Evolutionary conservation across 2,113 vertebrate species (phyloP).

Genomic region (Lophotis ruficrista): DNA sequence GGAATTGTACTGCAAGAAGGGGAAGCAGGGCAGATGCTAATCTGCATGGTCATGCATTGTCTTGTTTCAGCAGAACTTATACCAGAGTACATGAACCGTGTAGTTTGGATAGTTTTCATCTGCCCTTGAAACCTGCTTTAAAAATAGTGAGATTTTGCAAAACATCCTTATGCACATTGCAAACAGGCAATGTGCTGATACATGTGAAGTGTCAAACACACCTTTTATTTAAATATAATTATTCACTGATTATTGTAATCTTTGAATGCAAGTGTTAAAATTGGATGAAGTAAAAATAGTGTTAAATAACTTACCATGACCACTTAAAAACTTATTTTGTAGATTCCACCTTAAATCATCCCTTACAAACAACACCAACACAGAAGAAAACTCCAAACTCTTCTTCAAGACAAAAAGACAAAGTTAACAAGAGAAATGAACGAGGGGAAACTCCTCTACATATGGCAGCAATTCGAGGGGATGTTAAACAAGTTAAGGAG

Average conservation of each 20-base stretch:
- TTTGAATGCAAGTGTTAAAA: background rate
- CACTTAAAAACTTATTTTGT: conserved; percentile 30
- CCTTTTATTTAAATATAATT: background rate
- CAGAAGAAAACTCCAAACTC: conserved; percentile 93
- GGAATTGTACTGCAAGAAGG: background rate
- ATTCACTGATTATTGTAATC: background rate
- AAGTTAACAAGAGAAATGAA: conserved; percentile 99
- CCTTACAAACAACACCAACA: conserved; percentile 87
- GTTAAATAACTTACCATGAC: background rate
- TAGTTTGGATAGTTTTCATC: background rate
- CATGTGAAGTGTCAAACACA: background rate
- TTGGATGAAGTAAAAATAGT: background rate
- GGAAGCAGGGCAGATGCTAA: background rate
- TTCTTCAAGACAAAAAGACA: conserved; percentile 94
- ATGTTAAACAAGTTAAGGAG: conserved; percentile 95
- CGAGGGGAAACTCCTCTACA: conserved; percentile 96
- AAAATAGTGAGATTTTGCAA: background rate
- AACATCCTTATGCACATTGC: background rate
- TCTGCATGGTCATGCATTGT: background rate
- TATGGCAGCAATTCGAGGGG: conserved; percentile 97
- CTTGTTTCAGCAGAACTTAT: background rate
- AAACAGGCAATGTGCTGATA: background rate
- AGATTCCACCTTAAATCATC: conserved; percentile 94
- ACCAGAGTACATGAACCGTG: background rate
- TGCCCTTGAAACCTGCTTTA: background rate